Conservation (phyloP, 2,888 invertebrate species). For the Cylindroiulus punctatus region DNA sequence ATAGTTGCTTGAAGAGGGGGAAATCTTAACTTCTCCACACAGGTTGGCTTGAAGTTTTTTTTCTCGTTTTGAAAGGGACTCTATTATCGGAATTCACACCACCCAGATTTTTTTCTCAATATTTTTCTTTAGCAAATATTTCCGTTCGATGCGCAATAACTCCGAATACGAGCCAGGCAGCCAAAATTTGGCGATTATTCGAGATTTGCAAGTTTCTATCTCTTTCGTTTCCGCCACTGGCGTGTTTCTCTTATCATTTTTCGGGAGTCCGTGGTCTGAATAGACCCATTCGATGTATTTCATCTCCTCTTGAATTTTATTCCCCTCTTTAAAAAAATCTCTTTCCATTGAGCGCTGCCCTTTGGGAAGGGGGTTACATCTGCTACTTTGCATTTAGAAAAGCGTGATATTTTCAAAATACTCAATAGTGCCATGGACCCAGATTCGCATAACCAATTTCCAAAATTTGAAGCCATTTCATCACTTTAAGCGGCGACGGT, state of each 20-base stretch:
- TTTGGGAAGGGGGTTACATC: slow-evolving; percentile 2
- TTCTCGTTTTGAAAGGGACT: not conserved
- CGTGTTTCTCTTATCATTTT: slow-evolving; percentile 45
- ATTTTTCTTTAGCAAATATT: slow-evolving; percentile 15
- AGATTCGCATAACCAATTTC: not conserved
- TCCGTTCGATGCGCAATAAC: slow-evolving; percentile 47
- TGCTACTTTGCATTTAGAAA: slow-evolving; percentile 35
- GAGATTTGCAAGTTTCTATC: slow-evolving; percentile 43
- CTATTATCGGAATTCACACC: slow-evolving; percentile 45
- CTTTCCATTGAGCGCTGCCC: slow-evolving; percentile 16
- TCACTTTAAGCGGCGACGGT: not conserved
- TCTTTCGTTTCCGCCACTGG: slow-evolving; percentile 26
- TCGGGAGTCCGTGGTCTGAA: not conserved
- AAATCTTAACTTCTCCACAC: not conserved
- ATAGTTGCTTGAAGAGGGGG: not conserved
- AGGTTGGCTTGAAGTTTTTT: not conserved
- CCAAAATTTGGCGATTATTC: slow-evolving; percentile 43
- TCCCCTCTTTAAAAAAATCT: not conserved
- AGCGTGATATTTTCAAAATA: not conserved
- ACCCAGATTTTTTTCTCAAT: slow-evolving; percentile 3
- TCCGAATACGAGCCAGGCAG: not conserved
- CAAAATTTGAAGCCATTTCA: not conserved
- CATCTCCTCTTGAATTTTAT: slow-evolving; percentile 44
- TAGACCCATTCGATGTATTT: slow-evolving; percentile 27
- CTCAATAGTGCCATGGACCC: not conserved